Evolutionary conservation across 2,797 vertebrate genomes (phyloP).

Genomic region (Oceanodroma leucorhoa): DNA sequence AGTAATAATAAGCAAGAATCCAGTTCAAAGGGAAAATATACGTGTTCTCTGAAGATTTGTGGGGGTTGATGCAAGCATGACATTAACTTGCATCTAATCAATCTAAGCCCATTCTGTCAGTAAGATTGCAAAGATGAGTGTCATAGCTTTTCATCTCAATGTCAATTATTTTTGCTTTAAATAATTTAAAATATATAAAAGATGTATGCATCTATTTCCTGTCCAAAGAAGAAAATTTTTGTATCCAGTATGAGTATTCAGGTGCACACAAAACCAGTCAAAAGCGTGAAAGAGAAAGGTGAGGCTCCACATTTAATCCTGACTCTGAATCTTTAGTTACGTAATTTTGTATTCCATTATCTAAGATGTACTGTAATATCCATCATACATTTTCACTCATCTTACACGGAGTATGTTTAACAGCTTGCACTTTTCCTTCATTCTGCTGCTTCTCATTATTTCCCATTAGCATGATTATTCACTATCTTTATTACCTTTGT

Average conservation of each 20-base stretch:
- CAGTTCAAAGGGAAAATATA: neutral
- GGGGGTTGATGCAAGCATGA: neutral
- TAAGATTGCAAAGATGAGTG: neutral
- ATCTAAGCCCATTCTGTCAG: neutral
- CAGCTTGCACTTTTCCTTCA: neutral
- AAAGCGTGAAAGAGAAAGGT: neutral
- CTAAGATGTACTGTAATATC: neutral
- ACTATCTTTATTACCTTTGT: neutral
- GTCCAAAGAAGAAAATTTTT: neutral
- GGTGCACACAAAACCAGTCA: neutral
- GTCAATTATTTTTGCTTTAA: neutral
- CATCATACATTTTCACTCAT: neutral
- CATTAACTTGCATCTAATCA: neutral
- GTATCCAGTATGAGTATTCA: neutral
- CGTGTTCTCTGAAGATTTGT: neutral
- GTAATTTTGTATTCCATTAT: slow-evolving; percentile 4
- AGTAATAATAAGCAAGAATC: neutral
- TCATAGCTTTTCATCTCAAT: neutral
- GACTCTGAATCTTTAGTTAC: neutral
- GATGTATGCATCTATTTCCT: neutral
- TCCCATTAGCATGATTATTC: neutral
- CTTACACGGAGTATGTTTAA: neutral
- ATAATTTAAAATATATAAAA: neutral
- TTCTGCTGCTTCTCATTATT: neutral
- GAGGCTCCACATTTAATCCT: neutral